Conservation (phyloP, 2,113 vertebrate species). For the Trematomus loennbergii region DNA sequence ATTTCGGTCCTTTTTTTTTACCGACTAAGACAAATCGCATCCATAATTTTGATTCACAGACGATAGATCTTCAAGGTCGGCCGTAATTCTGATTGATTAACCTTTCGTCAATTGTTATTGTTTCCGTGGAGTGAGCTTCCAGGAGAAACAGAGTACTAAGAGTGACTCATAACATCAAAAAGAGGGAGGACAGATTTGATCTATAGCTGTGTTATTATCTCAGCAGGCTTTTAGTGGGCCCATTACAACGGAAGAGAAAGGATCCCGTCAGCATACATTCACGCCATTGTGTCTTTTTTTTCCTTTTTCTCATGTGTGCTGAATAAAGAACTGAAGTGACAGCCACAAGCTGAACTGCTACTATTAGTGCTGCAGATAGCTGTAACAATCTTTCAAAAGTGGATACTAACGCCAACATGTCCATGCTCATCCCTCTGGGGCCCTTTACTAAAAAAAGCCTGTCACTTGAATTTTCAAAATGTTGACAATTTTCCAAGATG, state of each 20-base stretch:
- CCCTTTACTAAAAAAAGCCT: no score
- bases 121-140: not conserved
- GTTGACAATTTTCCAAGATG: no score
- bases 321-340: not conserved
- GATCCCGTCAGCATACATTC: not conserved
- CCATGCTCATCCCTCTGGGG: no score
- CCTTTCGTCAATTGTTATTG: not conserved
- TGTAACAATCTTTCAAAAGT: no score
- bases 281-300: not conserved
- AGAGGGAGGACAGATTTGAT: slow-evolving; percentile 15
- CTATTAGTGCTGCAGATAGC: no score
- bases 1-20: not conserved
- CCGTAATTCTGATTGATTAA: not conserved
- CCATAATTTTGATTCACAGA: not conserved
- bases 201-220: slow-evolving; percentile 8
- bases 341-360: not conserved
- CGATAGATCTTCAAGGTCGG: not conserved
- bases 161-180: not conserved
- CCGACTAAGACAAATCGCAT: not conserved
- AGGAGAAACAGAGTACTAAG: not conserved
- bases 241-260: slow-evolving; percentile 1
- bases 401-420: no score
- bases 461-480: no score
- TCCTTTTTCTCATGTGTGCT: not conserved
- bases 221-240: slow-evolving; percentile 12